phyloP scores from a whole-genome alignment of 2,113 vertebrate genomes.

The Tor tambroides region DNA sequence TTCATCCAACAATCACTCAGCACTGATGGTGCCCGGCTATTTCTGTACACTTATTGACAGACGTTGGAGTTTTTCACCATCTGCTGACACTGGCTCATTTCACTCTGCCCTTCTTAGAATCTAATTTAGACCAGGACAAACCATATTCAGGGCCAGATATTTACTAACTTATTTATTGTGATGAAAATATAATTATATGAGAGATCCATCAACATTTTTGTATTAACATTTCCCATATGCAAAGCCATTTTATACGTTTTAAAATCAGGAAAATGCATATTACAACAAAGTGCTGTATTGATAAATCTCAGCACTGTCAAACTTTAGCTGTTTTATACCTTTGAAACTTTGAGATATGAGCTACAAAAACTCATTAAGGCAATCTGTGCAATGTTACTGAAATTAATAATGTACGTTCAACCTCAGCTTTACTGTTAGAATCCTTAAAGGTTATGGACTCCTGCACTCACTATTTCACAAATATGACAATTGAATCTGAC shows the following conservation, averaged over 20 bases:
- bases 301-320: background rate
- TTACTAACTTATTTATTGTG: background rate
- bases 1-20: background rate
- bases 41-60: background rate
- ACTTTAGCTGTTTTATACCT: background rate
- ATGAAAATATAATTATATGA: background rate
- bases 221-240: no score
- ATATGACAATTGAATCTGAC: no score
- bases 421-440: background rate
- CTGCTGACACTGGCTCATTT: background rate
- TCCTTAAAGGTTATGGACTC: background rate
- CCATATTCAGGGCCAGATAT: background rate
- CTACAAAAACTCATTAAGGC: background rate
- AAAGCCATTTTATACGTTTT: no score
- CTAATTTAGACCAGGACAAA: background rate
- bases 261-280: background rate
- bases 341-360: background rate
- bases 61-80: background rate
- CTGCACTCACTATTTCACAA: no score
- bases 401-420: background rate
- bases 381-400: background rate
- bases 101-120: background rate
- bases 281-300: background rate
- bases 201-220: background rate
- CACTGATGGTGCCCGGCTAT: slow-evolving; percentile 10